phyloP scores from a whole-genome alignment of 2,113 vertebrate species.

The Apteryx mantelli region DNA sequence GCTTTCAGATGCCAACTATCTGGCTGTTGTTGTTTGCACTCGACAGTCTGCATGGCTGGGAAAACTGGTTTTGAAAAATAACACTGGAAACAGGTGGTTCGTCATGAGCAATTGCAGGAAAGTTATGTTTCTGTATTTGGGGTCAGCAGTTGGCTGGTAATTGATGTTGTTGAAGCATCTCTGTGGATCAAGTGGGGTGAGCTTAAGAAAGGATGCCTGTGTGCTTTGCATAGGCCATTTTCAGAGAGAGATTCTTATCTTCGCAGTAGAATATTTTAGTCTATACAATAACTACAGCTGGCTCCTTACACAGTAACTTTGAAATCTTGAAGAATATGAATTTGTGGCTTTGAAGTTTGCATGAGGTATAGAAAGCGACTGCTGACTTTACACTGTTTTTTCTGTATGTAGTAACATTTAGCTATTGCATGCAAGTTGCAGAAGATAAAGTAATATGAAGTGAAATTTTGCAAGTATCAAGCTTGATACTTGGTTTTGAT shows the following conservation, averaged over 20 bases:
- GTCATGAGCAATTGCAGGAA: conserved; percentile 62
- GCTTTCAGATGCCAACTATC: conserved; percentile 36
- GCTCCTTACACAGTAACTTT: background rate
- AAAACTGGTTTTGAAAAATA: conserved; percentile 20
- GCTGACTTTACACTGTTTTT: background rate
- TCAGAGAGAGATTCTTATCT: background rate
- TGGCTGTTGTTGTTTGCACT: conserved; percentile 33
- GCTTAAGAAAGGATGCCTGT: background rate
- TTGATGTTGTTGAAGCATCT: conserved; percentile 28
- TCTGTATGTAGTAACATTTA: background rate
- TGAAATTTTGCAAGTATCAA: background rate
- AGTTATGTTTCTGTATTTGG: conserved; percentile 76
- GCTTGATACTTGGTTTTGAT: background rate
- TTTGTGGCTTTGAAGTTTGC: background rate
- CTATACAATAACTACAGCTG: background rate
- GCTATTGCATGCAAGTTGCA: background rate
- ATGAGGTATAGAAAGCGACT: background rate
- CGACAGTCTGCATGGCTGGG: conserved; percentile 44
- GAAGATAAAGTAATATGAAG: background rate
- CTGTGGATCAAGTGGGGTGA: background rate
- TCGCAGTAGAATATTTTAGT: background rate
- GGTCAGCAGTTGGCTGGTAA: conserved; percentile 63
- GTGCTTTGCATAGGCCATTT: background rate
- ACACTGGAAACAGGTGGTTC: conserved; percentile 64
- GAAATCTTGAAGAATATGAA: background rate